Evolutionary conservation across 2,797 vertebrate genomes (phyloP), one percentile per base, ranked within the genome.

Genomic region (Echeneis naucrates): DNA sequence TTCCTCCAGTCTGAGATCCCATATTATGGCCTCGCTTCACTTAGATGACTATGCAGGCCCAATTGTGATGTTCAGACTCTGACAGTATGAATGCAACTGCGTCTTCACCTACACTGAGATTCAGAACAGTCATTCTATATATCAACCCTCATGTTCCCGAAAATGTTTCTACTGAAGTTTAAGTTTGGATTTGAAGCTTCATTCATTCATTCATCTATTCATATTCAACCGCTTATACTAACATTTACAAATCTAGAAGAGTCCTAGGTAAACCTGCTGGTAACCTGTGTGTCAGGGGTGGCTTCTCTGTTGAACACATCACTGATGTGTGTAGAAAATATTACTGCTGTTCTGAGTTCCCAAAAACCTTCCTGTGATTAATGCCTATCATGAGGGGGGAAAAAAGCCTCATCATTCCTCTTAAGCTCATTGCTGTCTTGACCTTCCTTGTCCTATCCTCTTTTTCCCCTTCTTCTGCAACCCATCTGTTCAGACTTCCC

Each of bases 331-430:
- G 83, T 19, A 42, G 66, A 81, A 84, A 35, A 68, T 17, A 81
- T 89, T 23, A 75, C 30, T 13, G 40, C 61, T 13, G 61, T 55
- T 66, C 61, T 14, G 64, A 48, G 65, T 54, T 8, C 65, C 72
- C 38, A 23, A 45, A 33, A 44, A 37, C 35, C 30, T 33, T 56
- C 45, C 54, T 68, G 55, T 76, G 76, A 78, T 80, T 68, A 74
- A 68, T 74, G 23, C 80, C 73, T 45, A 52, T 81, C 73, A 77
- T 58, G 63, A 78, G 79, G 40, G n/a, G n/a, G n/a, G n/a, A n/a
- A 45, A 55, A 26, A 21, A 64, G 38, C 37, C 75, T 48, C 42
- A 13, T 60, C 37, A 37, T 73, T 38, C 27, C 23, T 27, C 73
- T 14, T 4, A 2, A 0, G 68, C 68, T 14, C 85, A 13, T 70